Conservation (phyloP, 2,888 invertebrate genomes). For the Cephus spinipes region DNA sequence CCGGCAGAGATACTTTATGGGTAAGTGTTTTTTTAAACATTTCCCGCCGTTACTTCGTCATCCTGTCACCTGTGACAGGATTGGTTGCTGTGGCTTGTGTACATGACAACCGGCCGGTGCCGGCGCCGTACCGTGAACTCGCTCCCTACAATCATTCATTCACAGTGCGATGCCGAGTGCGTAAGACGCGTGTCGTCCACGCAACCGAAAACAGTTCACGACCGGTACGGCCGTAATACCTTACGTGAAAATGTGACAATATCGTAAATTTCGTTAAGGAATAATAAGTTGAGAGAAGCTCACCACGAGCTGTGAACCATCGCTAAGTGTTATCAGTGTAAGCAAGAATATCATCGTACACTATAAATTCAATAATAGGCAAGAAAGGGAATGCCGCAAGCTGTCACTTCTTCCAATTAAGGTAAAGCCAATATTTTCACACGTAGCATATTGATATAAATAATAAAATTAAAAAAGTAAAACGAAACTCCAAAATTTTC, state of each 20-base stretch:
- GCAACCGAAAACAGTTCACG: constrained; percentile 9
- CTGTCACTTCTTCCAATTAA: no score
- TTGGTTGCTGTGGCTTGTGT: constrained; percentile 6
- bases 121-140: constrained; percentile 14
- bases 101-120: constrained; percentile 20
- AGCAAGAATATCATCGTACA: no score
- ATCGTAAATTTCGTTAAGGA: no score
- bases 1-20: neutral
- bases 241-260: neutral
- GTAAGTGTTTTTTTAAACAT: neutral
- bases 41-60: constrained; percentile 1
- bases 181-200: constrained; percentile 17
- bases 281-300: no score
- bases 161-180: constrained; percentile 26
- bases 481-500: no score
- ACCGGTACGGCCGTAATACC: neutral
- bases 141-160: constrained; percentile 5
- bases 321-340: no score
- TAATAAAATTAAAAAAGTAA: no score
- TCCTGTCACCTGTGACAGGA: constrained; percentile 1
- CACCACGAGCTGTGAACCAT: no score
- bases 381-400: no score
- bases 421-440: no score
- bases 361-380: no score
- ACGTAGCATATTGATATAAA: no score